Evolutionary conservation across 2,888 invertebrate species (phyloP).

Genomic region (Trissonchulus latispiculum): DNA sequence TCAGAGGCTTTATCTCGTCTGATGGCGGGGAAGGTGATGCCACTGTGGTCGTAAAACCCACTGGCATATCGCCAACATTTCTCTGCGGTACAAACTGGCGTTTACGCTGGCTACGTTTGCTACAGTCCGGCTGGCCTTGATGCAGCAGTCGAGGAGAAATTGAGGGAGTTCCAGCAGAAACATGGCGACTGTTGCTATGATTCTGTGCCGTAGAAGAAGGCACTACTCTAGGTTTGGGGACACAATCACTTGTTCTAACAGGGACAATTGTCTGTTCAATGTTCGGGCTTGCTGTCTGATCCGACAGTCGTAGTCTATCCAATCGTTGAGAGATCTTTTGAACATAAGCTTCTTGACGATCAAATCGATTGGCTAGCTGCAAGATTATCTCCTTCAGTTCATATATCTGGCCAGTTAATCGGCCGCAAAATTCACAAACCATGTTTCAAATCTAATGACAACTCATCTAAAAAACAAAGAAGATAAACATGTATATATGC

Average conservation of each 20-base stretch:
- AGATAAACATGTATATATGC: no score
- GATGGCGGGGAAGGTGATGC: not conserved
- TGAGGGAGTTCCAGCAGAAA: not conserved
- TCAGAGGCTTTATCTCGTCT: not conserved
- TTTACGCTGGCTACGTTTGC: not conserved
- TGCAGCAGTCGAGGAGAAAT: not conserved
- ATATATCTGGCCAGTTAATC: not conserved
- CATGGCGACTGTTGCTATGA: not conserved
- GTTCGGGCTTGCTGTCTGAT: not conserved
- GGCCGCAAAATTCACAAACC: constrained; percentile 16
- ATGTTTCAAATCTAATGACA: no score
- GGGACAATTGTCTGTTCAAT: no score
- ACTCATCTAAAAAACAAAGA: no score
- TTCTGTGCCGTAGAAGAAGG: not conserved
- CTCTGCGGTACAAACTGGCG: constrained; percentile 9
- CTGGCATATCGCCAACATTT: not conserved
- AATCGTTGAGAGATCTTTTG: not conserved
- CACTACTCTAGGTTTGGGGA: no score
- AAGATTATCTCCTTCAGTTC: constrained; percentile 13
- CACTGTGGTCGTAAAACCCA: not conserved
- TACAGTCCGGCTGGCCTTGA: not conserved
- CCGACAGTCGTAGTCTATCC: not conserved
- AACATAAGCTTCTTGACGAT: constrained; percentile 14
- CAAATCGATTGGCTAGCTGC: constrained; percentile 13
- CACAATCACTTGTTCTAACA: no score